Evolutionary conservation across 2,888 invertebrate genomes (phyloP).

Genomic region (Itoplectis maculator): DNA sequence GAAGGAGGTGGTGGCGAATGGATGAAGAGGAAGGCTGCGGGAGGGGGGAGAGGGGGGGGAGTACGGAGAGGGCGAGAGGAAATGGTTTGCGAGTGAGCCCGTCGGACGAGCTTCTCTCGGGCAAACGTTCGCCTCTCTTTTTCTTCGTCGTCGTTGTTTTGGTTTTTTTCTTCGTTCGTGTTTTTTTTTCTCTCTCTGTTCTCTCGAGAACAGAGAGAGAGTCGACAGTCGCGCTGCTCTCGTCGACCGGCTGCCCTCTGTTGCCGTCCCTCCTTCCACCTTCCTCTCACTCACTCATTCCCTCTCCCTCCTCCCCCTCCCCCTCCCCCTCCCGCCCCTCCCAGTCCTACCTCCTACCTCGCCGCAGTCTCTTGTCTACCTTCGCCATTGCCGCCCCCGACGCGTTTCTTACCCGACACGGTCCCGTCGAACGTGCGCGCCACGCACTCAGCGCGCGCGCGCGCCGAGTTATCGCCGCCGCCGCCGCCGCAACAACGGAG

Average conservation of each 20-base stretch:
- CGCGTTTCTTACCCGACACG: slow-evolving; percentile 34
- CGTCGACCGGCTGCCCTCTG: slow-evolving; percentile 54
- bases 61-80: slow-evolving; percentile 25
- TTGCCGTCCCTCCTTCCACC: slow-evolving; percentile 61
- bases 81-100: slow-evolving; percentile 43
- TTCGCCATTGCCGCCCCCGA: slow-evolving; percentile 53
- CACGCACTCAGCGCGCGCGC: slow-evolving; percentile 42
- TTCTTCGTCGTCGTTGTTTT: slow-evolving; percentile 13
- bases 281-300: no score
- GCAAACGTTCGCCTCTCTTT: slow-evolving; percentile 31
- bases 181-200: slow-evolving; percentile 47
- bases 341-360: background rate
- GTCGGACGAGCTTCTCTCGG: slow-evolving; percentile 46
- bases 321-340: background rate
- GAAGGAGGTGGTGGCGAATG: no score
- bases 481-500: no score
- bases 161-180: slow-evolving; percentile 33
- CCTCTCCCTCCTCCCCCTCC: background rate
- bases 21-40: slow-evolving; percentile 21
- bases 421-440: slow-evolving; percentile 42
- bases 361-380: slow-evolving; percentile 28
- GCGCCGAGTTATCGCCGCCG: slow-evolving; percentile 57
- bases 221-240: slow-evolving; percentile 44
- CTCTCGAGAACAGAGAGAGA: no score
- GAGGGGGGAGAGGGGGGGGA: slow-evolving; percentile 21